Evolutionary conservation across 2,797 vertebrate genomes (phyloP), one percentile per base, ranked within the genome.

Genomic region (Acipenser ruthenus): DNA sequence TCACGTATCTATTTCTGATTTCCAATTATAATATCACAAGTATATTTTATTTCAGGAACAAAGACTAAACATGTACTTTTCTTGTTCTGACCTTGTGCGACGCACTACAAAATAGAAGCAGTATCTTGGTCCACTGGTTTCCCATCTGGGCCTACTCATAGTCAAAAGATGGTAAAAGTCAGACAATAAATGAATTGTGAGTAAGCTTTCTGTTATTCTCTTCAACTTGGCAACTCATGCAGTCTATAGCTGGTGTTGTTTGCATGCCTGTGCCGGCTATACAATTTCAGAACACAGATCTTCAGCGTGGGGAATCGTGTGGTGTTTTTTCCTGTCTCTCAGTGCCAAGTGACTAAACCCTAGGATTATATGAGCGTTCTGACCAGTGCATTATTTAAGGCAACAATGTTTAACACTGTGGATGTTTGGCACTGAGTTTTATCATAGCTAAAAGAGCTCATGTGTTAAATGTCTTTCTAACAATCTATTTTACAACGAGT

Each of bases 331-430:
- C 60, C 68, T 72, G 50, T 71, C 65, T 3, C 2, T 76, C 68
- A 51, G 8, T 71, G 75, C 72, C 75, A 76, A 69, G 65, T 49
- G 51, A 65, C 69, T 61, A 74, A 74, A 70, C 70, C 69, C 70
- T 72, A 66, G 67, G 71, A 72, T 83, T 77, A 60, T 69, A 69
- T 62, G 52, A 63, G 67, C 65, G 61, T 37, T 65, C 55, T 50
- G 65, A 55, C 49, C 61, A 64, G 60, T 15, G 67, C 72, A 73
- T 78, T 80, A 77, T 82, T 85, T 79, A 77, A 74, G 78, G 82
- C 65, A 75, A 70, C 68, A 70, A 72, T 37, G 60, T n/a, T 70
- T 79, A 78, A 77, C 66, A 78, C 69, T 52, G 60, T 72, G 76
- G 75, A 65, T 79, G 77, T 69, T 72, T 75, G 73, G 78, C 79